Percentiles rank a stretch among this genome's conserved stretches.
Conservation (phyloP, 2,888 invertebrate genomes). For the Ochropleura plecta region DNA sequence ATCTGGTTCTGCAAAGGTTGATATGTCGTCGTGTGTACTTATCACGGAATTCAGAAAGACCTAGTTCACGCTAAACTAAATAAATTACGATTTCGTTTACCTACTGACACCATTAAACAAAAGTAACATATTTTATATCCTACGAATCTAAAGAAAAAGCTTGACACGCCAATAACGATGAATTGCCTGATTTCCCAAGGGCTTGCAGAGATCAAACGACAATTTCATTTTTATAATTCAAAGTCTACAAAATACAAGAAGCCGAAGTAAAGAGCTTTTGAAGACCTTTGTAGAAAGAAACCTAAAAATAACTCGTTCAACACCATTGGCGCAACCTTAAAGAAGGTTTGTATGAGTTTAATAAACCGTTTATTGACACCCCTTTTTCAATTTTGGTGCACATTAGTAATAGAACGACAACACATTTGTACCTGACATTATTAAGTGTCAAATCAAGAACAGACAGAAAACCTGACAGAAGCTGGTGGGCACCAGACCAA, state of each 20-base stretch:
- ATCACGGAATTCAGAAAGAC: neutral
- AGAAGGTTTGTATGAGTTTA: neutral
- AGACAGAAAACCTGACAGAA: too few relatives aligned
- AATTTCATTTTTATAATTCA: constrained; percentile 25
- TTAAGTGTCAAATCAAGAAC: too few relatives aligned
- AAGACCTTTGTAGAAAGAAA: neutral
- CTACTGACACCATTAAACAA: neutral
- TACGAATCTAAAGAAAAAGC: neutral
- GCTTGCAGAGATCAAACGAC: constrained; percentile 23
- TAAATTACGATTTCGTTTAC: neutral
- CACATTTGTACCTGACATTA: too few relatives aligned
- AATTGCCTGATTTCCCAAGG: constrained; percentile 19
- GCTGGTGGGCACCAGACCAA: too few relatives aligned
- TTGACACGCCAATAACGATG: constrained; percentile 9
- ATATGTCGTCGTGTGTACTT: too few relatives aligned
- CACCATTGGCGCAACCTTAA: neutral
- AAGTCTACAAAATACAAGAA: constrained; percentile 12
- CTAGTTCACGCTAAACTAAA: neutral
- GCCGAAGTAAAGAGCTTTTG: constrained; percentile 2
- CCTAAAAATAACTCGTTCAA: constrained; percentile 1
- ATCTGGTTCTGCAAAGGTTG: too few relatives aligned
- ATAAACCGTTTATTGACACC: neutral
- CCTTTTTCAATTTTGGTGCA: neutral
- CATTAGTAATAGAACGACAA: too few relatives aligned
- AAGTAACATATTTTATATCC: neutral